Evolutionary conservation across 2,888 invertebrate genomes (phyloP).

Genomic region (Charanyca ferruginea): DNA sequence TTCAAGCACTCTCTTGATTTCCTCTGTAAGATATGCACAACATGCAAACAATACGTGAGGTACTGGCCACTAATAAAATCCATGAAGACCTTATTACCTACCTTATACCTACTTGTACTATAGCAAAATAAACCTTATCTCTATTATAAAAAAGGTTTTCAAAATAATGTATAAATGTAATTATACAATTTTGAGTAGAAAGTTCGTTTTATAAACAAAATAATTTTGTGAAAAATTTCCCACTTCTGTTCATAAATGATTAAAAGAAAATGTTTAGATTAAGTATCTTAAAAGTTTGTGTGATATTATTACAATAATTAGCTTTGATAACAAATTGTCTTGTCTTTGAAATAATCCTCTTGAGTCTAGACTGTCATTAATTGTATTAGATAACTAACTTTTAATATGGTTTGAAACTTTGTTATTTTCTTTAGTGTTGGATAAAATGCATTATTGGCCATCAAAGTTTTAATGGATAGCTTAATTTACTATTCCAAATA

Average conservation of each 20-base stretch:
- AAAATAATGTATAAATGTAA: background rate
- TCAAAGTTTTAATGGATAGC: background rate
- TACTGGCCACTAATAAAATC: too few relatives aligned
- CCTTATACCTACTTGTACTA: too few relatives aligned
- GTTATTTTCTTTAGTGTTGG: slow-evolving; percentile 1
- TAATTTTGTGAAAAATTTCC: background rate
- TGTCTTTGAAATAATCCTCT: slow-evolving; percentile 9
- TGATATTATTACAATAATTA: slow-evolving; percentile 2
- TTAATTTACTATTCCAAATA: background rate
- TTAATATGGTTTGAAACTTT: background rate
- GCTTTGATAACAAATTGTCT: background rate
- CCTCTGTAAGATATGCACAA: too few relatives aligned
- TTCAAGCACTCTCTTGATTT: too few relatives aligned
- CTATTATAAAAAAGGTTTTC: background rate
- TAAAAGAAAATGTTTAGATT: slow-evolving; percentile 3
- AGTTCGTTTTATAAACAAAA: slow-evolving; percentile 6
- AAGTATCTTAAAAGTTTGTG: background rate
- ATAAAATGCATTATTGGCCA: background rate
- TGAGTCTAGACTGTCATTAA: background rate
- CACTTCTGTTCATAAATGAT: background rate
- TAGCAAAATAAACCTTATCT: background rate
- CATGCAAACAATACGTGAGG: too few relatives aligned
- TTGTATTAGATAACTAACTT: background rate
- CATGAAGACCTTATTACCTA: too few relatives aligned
- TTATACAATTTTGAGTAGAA: background rate